Percentiles rank a stretch among this genome's conserved stretches.
phyloP scores from a whole-genome alignment of 2,113 vertebrate genomes.

The Crypturellus undulatus region DNA sequence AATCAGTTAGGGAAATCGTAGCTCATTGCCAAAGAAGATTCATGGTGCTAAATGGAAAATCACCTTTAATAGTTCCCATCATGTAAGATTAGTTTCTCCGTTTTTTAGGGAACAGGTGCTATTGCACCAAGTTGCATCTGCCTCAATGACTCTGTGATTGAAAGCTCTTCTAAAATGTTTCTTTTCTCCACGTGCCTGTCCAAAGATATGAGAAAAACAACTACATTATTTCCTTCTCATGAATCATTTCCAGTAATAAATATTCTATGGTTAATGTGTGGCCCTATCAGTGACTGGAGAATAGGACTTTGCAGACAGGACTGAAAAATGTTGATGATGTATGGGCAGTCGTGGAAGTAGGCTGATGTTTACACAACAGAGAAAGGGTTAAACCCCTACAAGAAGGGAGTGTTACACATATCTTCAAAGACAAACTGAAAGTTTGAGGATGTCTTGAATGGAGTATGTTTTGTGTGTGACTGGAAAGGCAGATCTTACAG shows the following conservation, averaged over 20 bases:
- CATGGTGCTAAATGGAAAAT: background rate
- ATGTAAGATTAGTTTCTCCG: background rate
- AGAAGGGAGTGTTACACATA: background rate
- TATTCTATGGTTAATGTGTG: background rate
- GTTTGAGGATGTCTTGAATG: background rate
- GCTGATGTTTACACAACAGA: background rate
- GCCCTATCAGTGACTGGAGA: background rate
- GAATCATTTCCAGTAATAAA: background rate
- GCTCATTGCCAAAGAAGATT: background rate
- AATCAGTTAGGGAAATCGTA: no score
- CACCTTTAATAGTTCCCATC: background rate
- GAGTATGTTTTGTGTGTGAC: background rate
- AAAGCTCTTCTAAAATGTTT: background rate
- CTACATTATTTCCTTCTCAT: background rate
- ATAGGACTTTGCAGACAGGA: background rate
- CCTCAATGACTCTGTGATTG: no score
- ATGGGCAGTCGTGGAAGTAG: background rate
- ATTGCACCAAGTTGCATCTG: background rate
- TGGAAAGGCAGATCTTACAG: background rate
- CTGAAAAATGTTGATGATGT: background rate
- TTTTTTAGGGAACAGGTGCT: background rate
- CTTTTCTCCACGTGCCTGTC: background rate
- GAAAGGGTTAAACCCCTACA: background rate
- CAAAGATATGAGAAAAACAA: background rate
- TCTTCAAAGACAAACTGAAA: background rate